These are phyloP conservation scores for Poecilia latipinna DNA, from an alignment of 2,113 vertebrate genomes.

Conservation along the genomic window DNA sequence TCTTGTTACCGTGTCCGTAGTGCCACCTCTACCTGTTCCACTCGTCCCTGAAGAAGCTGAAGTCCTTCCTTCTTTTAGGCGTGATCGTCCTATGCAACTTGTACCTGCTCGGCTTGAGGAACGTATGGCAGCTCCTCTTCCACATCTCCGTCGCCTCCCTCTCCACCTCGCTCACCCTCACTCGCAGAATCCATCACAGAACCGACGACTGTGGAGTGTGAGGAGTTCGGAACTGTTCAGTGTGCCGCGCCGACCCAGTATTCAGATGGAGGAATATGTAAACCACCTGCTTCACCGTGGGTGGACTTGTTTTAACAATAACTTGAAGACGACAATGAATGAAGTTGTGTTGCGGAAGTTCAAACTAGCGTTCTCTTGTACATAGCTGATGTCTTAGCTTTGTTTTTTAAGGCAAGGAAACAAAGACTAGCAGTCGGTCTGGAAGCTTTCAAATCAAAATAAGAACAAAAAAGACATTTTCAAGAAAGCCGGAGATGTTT, in stretches of 20 bases:
- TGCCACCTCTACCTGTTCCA: conserved; percentile 95
- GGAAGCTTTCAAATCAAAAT: neutral
- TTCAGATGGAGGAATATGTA: conserved; percentile 19
- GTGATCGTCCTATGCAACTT: conserved; percentile 86
- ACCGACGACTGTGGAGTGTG: conserved; percentile 86
- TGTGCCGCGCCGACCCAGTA: neutral
- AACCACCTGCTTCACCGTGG: neutral
- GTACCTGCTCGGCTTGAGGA: conserved; percentile 87
- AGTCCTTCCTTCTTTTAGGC: conserved; percentile 81
- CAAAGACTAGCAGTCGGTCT: conserved; percentile 2
- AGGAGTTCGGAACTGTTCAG: conserved; percentile 41
- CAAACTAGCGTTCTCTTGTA: conserved; percentile 14
- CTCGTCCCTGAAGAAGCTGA: conserved; percentile 83
- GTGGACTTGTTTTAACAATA: conserved; percentile 20
- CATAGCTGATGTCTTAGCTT: conserved; percentile 33
- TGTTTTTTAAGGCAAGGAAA: conserved; percentile 32
- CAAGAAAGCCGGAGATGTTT: neutral
- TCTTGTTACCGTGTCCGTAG: conserved; percentile 64
- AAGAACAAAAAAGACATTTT: neutral
- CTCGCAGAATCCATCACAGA: conserved; percentile 86
- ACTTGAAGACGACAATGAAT: neutral
- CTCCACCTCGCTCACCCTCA: conserved; percentile 86
- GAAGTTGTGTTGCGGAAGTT: neutral
- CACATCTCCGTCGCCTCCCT: conserved; percentile 88
- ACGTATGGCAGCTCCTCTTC: conserved; percentile 91